These are phyloP conservation scores for Calypte anna DNA, from an alignment of 2,113 vertebrate genomes.

Conservation along the genomic window DNA sequence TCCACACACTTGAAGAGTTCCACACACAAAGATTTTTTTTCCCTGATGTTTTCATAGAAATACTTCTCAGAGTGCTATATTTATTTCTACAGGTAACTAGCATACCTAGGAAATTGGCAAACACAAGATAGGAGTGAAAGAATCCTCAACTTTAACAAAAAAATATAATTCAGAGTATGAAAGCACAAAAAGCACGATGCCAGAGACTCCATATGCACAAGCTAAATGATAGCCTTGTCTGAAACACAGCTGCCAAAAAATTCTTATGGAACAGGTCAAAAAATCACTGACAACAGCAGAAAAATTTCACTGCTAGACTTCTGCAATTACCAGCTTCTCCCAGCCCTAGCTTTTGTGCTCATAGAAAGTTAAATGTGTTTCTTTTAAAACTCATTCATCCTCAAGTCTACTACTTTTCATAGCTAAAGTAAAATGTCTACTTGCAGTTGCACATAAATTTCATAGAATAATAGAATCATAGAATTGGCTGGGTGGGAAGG, in stretches of 20 bases:
- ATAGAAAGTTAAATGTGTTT: neutral
- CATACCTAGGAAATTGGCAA: neutral
- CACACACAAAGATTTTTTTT: neutral
- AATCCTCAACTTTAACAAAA: neutral
- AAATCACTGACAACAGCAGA: neutral
- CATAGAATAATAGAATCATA: too few relatives aligned
- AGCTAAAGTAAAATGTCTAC: neutral
- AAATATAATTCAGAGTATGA: neutral
- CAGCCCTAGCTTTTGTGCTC: neutral
- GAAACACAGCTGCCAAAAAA: neutral
- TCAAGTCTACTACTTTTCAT: neutral
- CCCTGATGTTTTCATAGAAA: neutral
- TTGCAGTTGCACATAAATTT: neutral
- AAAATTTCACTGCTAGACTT: neutral
- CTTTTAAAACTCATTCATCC: neutral
- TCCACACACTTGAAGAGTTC: neutral
- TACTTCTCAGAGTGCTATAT: neutral
- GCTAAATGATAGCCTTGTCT: neutral
- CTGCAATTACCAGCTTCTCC: neutral
- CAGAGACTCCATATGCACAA: neutral
- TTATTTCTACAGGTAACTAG: neutral
- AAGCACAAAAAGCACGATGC: neutral
- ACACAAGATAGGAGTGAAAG: neutral
- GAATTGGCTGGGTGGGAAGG: too few relatives aligned
- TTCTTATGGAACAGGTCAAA: slow-evolving; percentile 1